Conservation (phyloP, 2,113 vertebrate species). For the Odocoileus hemionus region DNA sequence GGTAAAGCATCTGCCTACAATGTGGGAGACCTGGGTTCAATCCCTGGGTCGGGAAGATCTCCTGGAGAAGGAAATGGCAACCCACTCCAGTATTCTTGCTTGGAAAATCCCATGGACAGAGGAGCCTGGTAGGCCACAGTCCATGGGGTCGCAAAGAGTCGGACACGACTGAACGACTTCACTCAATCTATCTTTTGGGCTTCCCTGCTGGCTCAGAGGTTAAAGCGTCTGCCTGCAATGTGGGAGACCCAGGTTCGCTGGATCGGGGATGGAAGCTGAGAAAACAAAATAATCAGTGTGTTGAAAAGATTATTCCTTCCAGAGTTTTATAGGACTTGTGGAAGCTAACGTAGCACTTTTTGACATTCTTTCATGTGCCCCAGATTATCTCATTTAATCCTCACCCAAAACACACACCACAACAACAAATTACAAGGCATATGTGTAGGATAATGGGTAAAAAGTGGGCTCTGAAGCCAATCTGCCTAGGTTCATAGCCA, state of each 20-base stretch:
- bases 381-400: neutral
- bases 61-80: no score
- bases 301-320: neutral
- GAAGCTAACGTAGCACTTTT: neutral
- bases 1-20: no score
- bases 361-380: neutral
- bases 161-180: no score
- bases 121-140: no score
- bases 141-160: no score
- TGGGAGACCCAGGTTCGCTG: neutral
- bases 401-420: neutral
- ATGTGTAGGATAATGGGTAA: neutral
- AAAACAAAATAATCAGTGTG: neutral
- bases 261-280: neutral
- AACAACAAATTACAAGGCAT: neutral
- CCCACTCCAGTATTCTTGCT: no score
- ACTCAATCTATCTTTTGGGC: no score
- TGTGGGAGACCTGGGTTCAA: no score
- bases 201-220: no score
- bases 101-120: no score
- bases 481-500: neutral
- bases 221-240: no score
- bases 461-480: neutral
- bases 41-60: no score
- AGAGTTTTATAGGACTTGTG: neutral